Percentiles rank a stretch among this genome's conserved stretches.
Evolutionary conservation across 2,113 vertebrate species (phyloP).

Genomic region (Oenanthe melanoleuca): DNA sequence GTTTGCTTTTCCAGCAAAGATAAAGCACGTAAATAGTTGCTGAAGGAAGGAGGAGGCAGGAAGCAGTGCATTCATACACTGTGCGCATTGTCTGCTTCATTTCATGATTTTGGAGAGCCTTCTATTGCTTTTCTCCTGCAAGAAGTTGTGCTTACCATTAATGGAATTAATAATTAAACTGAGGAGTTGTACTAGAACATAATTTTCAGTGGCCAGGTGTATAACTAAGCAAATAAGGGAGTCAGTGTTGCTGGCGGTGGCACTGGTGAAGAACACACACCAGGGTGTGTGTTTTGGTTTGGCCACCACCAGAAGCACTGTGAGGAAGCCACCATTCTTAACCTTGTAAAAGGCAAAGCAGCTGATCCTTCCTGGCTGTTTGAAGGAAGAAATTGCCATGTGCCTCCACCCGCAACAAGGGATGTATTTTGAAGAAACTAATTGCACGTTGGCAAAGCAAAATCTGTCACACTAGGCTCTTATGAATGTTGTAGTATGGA

Average conservation of each 20-base stretch:
- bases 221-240: not conserved
- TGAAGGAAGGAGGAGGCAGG: not conserved
- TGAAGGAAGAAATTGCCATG: not conserved
- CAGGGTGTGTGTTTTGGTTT: not conserved
- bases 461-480: not conserved
- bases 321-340: not conserved
- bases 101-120: not conserved
- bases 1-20: not conserved
- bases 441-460: not conserved
- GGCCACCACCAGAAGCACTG: rapidly evolving
- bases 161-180: not conserved
- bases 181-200: not conserved
- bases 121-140: not conserved
- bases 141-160: not conserved
- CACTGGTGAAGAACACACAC: rapidly evolving
- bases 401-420: not conserved
- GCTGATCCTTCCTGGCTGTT: not conserved
- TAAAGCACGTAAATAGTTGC: not conserved
- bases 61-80: not conserved
- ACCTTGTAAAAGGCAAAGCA: not conserved
- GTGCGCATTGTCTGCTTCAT: rapidly evolving
- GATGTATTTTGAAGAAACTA: not conserved
- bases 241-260: not conserved
- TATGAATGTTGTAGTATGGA: not conserved
- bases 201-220: not conserved